Conservation (phyloP, 2,888 invertebrate species). For the Sycophila texana region DNA sequence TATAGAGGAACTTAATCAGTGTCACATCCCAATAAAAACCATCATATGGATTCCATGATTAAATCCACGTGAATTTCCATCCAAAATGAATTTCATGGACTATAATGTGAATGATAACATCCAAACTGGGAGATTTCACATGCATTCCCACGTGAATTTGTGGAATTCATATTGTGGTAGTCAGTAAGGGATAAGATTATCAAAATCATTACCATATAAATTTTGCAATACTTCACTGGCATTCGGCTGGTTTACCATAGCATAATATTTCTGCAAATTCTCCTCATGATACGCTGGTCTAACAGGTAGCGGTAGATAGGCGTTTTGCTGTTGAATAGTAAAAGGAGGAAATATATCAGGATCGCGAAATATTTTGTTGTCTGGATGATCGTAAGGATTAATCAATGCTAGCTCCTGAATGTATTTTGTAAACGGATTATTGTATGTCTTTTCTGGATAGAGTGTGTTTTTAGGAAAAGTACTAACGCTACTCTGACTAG, state of each 20-base stretch:
- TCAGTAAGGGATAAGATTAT: not conserved
- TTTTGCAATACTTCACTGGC: slow-evolving; percentile 9
- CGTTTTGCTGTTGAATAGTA: slow-evolving; percentile 49
- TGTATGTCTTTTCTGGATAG: slow-evolving; percentile 38
- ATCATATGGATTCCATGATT: too few relatives aligned
- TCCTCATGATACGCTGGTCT: slow-evolving; percentile 26
- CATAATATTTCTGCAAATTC: slow-evolving; percentile 29
- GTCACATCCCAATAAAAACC: too few relatives aligned
- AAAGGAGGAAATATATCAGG: slow-evolving; percentile 45
- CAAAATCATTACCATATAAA: not conserved
- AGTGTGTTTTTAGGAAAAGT: slow-evolving; percentile 47
- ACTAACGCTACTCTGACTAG: not conserved
- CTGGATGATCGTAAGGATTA: slow-evolving; percentile 57
- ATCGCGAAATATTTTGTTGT: slow-evolving; percentile 57
- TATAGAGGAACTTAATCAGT: too few relatives aligned
- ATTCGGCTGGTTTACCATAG: slow-evolving; percentile 2
- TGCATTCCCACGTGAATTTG: too few relatives aligned
- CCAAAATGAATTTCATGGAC: too few relatives aligned
- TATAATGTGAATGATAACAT: too few relatives aligned
- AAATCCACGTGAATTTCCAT: too few relatives aligned
- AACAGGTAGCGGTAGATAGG: slow-evolving; percentile 57
- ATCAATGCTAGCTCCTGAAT: slow-evolving; percentile 48
- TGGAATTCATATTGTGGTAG: too few relatives aligned
- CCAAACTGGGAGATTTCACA: too few relatives aligned
- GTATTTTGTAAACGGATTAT: slow-evolving; percentile 54